Base-by-base conservation (phyloP, 1,140 invertebrate species). In the Drosophila dunni region DNA sequence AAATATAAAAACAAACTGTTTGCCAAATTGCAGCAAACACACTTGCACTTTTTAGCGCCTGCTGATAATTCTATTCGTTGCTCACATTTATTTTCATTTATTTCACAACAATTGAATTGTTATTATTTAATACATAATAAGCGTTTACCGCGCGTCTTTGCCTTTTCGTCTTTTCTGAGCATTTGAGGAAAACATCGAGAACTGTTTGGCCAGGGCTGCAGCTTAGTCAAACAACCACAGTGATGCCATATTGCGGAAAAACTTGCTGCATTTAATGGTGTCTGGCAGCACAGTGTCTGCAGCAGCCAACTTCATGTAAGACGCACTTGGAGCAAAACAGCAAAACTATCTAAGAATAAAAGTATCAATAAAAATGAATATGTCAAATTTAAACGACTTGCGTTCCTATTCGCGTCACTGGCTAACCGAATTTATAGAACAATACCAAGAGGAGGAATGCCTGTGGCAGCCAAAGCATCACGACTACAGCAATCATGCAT, bases 381-480 rank as follows among this genome's bases (percentile, higher is more conserved):
- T 85, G 15, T 72, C 56, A 24, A 68, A 63, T 44, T 46, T 83
- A 44, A 83, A 81, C 40, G 91, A 92, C 56, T 61, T 92, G 70
- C 74, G 91, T 8, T 88, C 84, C 1, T 92, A 92, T 57, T 92
- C 91, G 15, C 80, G 91, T 3, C 91, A 92, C 40, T 92, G 91
- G 91, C 68, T 92, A 8, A 89, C 89, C 11, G 92, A 93, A 50
- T 92, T 92, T 17, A 93, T 92, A 60, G 91, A 91, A 20, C 81
- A 85, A 11, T 92, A 92, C 71, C 91, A 92, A 68, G 79, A 78
- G 58, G 92, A 92, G 54, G 91, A 91, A 69, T 93, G 91, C 45
- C 64, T 92, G 40, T 93, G 91, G 92, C 90, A 92, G 64, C 91
- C 92, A 1, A 92, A 91, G 57, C 91, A 91, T 74, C 90, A 90